Evolutionary conservation across 2,797 vertebrate genomes (phyloP).

Genomic region (Cichlasoma orientale): DNA sequence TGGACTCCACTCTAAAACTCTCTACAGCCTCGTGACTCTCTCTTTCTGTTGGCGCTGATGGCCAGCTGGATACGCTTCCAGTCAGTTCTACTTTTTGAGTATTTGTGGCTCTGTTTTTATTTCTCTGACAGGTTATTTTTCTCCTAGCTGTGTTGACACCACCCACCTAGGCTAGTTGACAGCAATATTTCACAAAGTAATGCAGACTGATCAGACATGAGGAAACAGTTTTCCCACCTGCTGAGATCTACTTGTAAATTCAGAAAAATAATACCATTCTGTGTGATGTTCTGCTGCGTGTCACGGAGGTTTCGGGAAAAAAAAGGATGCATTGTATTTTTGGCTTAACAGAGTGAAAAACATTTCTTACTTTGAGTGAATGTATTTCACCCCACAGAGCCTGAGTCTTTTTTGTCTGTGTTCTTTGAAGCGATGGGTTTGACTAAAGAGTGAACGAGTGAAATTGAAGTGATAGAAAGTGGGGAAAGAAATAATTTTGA

Average conservation of each 20-base stretch:
- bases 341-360: slow-evolving; percentile 23
- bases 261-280: background rate
- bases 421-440: slow-evolving; percentile 20
- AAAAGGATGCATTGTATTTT: slow-evolving; percentile 8
- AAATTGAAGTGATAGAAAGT: slow-evolving; percentile 30
- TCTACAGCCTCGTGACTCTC: background rate
- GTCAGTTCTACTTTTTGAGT: background rate
- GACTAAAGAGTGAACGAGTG: slow-evolving; percentile 27
- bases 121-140: background rate
- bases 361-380: background rate
- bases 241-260: slow-evolving; percentile 13
- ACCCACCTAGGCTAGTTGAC: background rate
- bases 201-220: background rate
- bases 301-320: background rate
- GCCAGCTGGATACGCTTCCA: background rate
- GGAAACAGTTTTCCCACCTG: slow-evolving; percentile 1
- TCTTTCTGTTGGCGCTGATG: background rate
- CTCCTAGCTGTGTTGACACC: background rate
- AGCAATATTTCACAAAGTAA: background rate
- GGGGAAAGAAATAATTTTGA: slow-evolving; percentile 27
- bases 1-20: background rate
- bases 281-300: background rate
- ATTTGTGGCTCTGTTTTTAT: background rate
- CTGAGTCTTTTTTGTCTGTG: background rate
- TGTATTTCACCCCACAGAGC: slow-evolving; percentile 17